Conservation (phyloP, 2,888 invertebrate genomes). For the Apoda limacodes region DNA sequence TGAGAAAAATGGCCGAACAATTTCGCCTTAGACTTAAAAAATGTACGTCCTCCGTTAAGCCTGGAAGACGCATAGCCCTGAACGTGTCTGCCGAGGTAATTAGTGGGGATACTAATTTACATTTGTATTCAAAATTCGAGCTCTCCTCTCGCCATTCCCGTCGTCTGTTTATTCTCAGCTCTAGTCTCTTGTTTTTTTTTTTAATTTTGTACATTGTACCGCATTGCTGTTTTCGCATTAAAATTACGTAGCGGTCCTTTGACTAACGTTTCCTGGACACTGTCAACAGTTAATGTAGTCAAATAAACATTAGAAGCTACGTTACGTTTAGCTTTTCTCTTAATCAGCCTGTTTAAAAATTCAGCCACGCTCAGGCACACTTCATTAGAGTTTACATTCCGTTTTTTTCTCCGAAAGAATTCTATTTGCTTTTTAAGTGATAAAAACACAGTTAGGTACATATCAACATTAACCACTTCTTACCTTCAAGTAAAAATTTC, state of each 20-base stretch:
- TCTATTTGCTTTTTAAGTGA: no score
- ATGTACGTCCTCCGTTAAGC: slow-evolving; percentile 56
- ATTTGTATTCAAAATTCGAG: slow-evolving; percentile 72
- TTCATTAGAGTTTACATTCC: no score
- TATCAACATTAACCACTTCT: no score
- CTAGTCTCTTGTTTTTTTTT: no score
- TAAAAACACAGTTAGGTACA: no score
- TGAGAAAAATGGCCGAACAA: slow-evolving; percentile 53
- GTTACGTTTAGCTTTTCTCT: no score
- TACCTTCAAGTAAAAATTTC: no score
- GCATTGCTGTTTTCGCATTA: slow-evolving; percentile 65
- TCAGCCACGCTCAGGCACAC: no score
- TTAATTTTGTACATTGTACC: slow-evolving; percentile 56
- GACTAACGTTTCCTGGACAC: slow-evolving; percentile 51
- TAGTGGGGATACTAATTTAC: slow-evolving; percentile 71
- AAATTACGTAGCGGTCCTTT: slow-evolving; percentile 55
- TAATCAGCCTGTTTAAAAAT: no score
- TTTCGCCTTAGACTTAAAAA: slow-evolving; percentile 49
- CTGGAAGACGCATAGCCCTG: slow-evolving; percentile 64
- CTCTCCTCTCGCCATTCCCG: slow-evolving; percentile 60
- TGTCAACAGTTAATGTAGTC: slow-evolving; percentile 26
- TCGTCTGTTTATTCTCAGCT: slow-evolving; percentile 69
- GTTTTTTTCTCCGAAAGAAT: no score
- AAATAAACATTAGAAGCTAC: no score
- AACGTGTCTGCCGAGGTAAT: slow-evolving; percentile 64